Conservation (phyloP, 2,113 vertebrate species). For the Boleophthalmus pectinirostris region DNA sequence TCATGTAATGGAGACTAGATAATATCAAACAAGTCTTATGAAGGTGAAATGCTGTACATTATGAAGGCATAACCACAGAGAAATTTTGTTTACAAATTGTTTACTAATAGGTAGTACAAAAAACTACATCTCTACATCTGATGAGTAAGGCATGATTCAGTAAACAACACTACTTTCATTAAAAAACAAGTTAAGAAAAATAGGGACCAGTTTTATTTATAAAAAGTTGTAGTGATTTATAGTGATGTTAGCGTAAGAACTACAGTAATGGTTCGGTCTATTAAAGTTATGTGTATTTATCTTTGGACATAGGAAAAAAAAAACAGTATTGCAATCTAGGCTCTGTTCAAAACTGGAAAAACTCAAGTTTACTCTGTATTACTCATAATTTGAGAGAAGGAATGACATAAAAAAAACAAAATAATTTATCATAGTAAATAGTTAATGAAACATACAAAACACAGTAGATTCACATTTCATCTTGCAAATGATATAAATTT, state of each 20-base stretch:
- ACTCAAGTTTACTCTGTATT: no score
- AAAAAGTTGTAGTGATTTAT: neutral
- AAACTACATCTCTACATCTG: neutral
- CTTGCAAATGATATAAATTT: neutral
- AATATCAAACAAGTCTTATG: no score
- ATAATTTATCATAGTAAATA: neutral
- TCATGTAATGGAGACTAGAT: no score
- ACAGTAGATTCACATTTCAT: neutral
- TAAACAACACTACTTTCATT: neutral
- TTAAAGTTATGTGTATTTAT: neutral
- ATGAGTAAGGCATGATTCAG: neutral
- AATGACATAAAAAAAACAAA: neutral
- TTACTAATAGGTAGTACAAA: slow-evolving; percentile 1
- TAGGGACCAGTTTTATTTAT: neutral
- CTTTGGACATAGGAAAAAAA: neutral
- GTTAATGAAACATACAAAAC: neutral
- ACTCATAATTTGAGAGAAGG: neutral
- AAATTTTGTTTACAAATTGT: neutral
- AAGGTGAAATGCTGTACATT: neutral
- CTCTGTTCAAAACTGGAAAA: neutral
- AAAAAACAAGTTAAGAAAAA: slow-evolving; percentile 2
- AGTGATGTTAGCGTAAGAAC: neutral
- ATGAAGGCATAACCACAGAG: neutral
- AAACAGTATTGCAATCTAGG: neutral
- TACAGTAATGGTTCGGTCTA: neutral